These are phyloP conservation scores for Ctenosaura bakeri DNA, from an alignment of 2,797 vertebrate genomes.

Conservation along the genomic window DNA sequence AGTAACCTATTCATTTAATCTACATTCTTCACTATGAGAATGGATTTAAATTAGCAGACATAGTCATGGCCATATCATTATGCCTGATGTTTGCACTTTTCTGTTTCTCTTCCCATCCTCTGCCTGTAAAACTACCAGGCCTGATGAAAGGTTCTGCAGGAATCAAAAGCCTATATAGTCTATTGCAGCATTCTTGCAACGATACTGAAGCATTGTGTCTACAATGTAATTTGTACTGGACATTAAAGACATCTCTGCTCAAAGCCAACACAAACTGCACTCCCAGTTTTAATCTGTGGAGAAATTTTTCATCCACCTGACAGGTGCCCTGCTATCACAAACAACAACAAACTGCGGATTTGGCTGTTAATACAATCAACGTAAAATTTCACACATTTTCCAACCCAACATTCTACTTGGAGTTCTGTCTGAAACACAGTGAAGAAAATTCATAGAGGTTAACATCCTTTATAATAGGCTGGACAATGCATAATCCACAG, in stretches of 20 bases:
- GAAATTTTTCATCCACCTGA: neutral
- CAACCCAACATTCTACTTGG: neutral
- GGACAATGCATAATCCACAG: too few species aligned
- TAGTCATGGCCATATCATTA: too few species aligned
- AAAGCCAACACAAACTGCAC: neutral
- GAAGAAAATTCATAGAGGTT: neutral
- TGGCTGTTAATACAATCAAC: neutral
- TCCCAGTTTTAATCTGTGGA: neutral
- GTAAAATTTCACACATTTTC: constrained; percentile 6
- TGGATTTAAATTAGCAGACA: too few species aligned
- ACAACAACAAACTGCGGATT: neutral
- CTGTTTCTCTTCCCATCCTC: too few species aligned
- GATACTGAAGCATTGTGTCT: too few species aligned
- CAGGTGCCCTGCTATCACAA: neutral
- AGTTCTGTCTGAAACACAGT: neutral
- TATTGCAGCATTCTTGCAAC: too few species aligned
- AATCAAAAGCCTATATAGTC: too few species aligned
- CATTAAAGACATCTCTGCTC: neutral
- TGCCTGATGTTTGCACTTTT: too few species aligned
- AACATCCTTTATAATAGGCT: neutral
- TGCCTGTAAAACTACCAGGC: too few species aligned
- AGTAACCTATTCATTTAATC: neutral
- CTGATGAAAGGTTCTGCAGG: too few species aligned
- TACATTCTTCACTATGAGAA: too few species aligned
- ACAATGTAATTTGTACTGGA: neutral